A percentile compares a stretch with the other conserved stretches of the same genome.
These are phyloP conservation scores for Scarus forsteni DNA, from an alignment of 2,797 vertebrate species.

Conservation along the genomic window DNA sequence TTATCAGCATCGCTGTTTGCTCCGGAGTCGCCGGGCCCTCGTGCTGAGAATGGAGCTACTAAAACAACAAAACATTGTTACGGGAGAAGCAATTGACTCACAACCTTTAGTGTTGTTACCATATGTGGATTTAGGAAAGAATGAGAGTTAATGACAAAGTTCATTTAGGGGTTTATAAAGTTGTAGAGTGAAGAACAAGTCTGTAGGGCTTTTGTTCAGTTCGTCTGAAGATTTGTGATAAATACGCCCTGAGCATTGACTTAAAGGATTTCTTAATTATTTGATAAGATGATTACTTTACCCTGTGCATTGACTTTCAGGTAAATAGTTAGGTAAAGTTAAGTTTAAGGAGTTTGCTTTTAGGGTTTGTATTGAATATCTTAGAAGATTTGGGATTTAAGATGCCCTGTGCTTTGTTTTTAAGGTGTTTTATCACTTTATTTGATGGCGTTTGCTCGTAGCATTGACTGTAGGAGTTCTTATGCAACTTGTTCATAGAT, in stretches of 20 bases:
- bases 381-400: too few relatives aligned
- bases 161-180: conserved; percentile 50
- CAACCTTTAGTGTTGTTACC: conserved; percentile 49
- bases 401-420: too few relatives aligned
- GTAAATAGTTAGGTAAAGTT: neutral
- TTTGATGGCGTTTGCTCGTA: neutral
- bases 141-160: conserved; percentile 36
- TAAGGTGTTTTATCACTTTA: too few relatives aligned
- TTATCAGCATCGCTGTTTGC: conserved; percentile 75
- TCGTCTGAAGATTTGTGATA: neutral
- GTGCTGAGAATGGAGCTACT: conserved; percentile 65
- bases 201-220: neutral
- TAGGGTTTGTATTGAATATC: neutral
- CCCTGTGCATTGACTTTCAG: neutral
- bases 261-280: neutral
- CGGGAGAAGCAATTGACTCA: conserved; percentile 73
- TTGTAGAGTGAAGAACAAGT: conserved; percentile 9
- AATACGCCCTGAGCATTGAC: neutral
- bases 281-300: too few relatives aligned
- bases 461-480: neutral
- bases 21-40: conserved; percentile 63
- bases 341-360: neutral
- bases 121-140: conserved; percentile 52
- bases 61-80: conserved; percentile 72
- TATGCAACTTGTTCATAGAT: neutral